phyloP scores from a whole-genome alignment of 1,140 invertebrate species.

The Scaptomyza graminum region DNA sequence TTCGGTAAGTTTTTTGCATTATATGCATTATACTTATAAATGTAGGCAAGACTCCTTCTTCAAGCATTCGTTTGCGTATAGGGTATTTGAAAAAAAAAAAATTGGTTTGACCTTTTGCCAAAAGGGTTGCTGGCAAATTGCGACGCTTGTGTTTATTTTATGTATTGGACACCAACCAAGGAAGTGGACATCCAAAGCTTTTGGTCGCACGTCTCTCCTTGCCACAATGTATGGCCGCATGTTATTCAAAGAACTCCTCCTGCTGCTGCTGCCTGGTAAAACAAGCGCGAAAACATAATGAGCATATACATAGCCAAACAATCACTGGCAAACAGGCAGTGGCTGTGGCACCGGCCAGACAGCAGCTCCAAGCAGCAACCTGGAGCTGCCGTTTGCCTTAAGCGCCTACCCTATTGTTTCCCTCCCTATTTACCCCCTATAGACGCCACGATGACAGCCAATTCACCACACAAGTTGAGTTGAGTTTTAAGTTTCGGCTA shows the following conservation, averaged over 20 bases:
- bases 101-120: conserved; percentile 24
- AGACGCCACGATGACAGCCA: background rate
- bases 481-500: conserved; percentile 19
- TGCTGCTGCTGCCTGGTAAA: conserved; percentile 50
- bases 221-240: conserved; percentile 65
- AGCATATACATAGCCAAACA: conserved; percentile 76
- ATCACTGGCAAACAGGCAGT: conserved; percentile 42
- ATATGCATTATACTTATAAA: no score
- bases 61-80: background rate
- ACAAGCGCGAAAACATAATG: conserved; percentile 77
- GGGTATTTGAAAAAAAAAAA: conserved; percentile 3
- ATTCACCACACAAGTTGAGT: conserved; percentile 29
- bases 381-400: background rate
- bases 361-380: conserved; percentile 9
- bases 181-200: conserved; percentile 11
- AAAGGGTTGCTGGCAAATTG: conserved; percentile 48
- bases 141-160: conserved; percentile 36
- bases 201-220: conserved; percentile 15
- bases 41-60: background rate
- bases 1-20: no score
- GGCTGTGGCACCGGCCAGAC: conserved; percentile 10
- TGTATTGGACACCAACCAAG: conserved; percentile 15
- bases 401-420: background rate
- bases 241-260: conserved; percentile 57
- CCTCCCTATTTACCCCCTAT: background rate